These are phyloP conservation scores for Arremon aurantiirostris DNA, from an alignment of 2,797 vertebrate genomes.

Conservation along the genomic window DNA sequence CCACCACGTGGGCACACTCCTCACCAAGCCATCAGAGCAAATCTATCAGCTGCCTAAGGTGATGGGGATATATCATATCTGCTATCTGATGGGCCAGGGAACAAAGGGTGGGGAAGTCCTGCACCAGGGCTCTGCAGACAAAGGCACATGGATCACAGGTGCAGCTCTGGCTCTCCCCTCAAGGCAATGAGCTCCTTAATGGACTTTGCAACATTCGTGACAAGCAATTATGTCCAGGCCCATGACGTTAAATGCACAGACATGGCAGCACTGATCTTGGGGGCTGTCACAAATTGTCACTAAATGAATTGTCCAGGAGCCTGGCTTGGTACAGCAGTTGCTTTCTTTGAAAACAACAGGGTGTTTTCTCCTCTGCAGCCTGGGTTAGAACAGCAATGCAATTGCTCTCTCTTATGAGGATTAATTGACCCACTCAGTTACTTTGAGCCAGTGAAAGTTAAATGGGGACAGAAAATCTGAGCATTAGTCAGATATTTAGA, in stretches of 20 bases:
- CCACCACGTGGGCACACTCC: accelerated
- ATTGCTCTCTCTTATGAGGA: conserved; percentile 37
- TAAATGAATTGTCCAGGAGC: conserved; percentile 38
- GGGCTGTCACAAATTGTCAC: conserved; percentile 31
- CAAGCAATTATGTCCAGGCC: conserved; percentile 42
- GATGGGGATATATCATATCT: background rate
- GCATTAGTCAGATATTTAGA: background rate
- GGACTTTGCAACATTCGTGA: conserved; percentile 13
- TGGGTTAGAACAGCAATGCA: conserved; percentile 19
- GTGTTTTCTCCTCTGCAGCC: conserved; percentile 14
- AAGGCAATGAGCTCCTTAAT: conserved; percentile 30
- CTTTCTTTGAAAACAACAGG: background rate
- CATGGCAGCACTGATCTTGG: conserved; percentile 21
- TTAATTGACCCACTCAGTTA: conserved; percentile 48
- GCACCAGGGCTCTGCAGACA: background rate
- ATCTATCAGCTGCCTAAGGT: background rate
- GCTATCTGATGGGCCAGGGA: background rate
- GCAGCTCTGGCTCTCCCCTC: background rate
- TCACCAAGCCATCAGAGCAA: background rate
- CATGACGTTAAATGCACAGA: conserved; percentile 32
- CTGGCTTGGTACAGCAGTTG: background rate
- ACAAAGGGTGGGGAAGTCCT: background rate
- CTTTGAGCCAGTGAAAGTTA: background rate
- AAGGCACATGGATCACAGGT: background rate
- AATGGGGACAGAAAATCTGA: background rate